These are phyloP conservation scores for Axinella damicornis DNA, from an alignment of 37 sponge, comb jelly and placozoan species.

Conservation along the genomic window DNA sequence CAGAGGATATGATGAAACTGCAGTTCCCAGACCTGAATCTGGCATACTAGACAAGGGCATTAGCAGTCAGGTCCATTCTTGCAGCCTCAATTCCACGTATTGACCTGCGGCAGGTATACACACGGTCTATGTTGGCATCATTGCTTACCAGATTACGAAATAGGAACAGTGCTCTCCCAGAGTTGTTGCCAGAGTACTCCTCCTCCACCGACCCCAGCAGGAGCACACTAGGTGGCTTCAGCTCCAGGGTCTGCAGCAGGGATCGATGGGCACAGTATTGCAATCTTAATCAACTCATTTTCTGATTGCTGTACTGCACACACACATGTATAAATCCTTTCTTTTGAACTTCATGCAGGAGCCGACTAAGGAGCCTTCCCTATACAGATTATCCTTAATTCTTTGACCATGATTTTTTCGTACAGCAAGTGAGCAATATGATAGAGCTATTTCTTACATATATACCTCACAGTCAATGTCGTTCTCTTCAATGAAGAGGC, in stretches of 20 bases:
- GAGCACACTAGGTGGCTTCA: conserved; percentile 7
- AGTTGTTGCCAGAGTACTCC: not conserved
- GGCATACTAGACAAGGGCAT: conserved; percentile 61
- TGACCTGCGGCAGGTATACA: too few species aligned
- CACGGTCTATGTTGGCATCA: too few species aligned
- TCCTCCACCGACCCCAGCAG: not conserved
- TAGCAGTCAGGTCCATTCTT: too few species aligned
- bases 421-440: too few species aligned
- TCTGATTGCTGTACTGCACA: not conserved
- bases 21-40: conserved; percentile 73
- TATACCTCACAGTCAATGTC: conserved; percentile 52
- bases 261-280: too few species aligned
- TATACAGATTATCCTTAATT: too few species aligned
- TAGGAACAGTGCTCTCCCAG: conserved; percentile 26
- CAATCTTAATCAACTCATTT: not conserved
- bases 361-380: too few species aligned
- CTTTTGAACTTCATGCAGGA: not conserved
- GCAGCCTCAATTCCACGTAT: too few species aligned
- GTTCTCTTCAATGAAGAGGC: conserved; percentile 28
- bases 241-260: conserved; percentile 16
- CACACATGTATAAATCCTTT: not conserved
- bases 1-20: conserved; percentile 35
- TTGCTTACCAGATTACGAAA: conserved; percentile 46
- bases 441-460: not conserved
- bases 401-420: too few species aligned